Base-by-base conservation (phyloP, 1,140 invertebrate genomes). In the Capitella teleta region DNA sequence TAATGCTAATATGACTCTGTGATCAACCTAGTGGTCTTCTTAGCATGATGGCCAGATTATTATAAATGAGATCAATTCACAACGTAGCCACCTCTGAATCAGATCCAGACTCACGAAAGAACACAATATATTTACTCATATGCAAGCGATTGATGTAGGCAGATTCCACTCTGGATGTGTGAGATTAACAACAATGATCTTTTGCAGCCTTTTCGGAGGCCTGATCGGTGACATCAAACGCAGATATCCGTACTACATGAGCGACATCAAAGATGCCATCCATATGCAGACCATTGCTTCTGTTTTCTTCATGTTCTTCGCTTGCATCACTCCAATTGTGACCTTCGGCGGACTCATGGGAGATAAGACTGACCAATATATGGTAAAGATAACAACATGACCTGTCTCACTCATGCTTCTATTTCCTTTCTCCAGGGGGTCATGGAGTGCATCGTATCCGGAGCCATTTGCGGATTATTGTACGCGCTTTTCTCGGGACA, bases 261-360 rank as follows among this genome's bases (percentile, higher is more conserved):
- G 63, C 47, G 82, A 84, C 63, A 79, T 80, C 60, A 78, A 67
- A 46, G 95, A 99, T 64, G 91, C 87, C 0, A 66, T 96, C 2
- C 84, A 90, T 8, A 72, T 93, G 42, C 95, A 98, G 67, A 94
- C 89, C 63, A 74, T 98, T 2, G 94, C 95, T 5, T 91, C 94
- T 0, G 92, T 93, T 78, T 86, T 95, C 58, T 98, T 98, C 74
- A 77, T 98, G 10, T 98, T 97, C 68, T 97, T 98, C 66, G 95
- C 94, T 36, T 95, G 93, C 70, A 77, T 98, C n/a, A 95, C 95
- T 0, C 95, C 95, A 1, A 98, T 95, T 53, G 92, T 96, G 50
- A 96, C 92, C 1, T 96, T 96, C 67, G 91, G 91, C 41, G 95
- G 94, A 24, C 51, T 77, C 10, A 57, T 76, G 56, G 70, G 71